These are phyloP conservation scores for Pseudomyrmex cubaensis DNA, from an alignment of 1,140 invertebrate genomes.

Conservation along the genomic window DNA sequence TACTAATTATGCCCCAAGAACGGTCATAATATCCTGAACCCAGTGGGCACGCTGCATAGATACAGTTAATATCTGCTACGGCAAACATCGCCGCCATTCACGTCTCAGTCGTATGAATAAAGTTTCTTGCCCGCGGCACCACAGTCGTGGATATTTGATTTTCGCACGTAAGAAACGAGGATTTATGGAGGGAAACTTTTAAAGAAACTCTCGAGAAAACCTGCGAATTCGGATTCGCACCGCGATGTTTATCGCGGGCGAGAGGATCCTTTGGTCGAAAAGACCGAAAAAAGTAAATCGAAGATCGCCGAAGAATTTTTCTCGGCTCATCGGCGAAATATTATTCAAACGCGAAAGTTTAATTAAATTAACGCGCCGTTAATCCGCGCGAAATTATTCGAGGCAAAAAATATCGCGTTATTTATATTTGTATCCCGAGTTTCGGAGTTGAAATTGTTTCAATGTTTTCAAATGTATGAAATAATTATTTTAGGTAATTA, in stretches of 20 bases:
- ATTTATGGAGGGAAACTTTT: conserved; percentile 2
- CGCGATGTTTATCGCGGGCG: not conserved
- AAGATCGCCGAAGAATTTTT: not conserved
- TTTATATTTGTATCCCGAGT: too few species aligned
- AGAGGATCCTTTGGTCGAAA: too few species aligned
- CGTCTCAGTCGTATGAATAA: conserved; percentile 76
- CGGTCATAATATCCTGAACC: conserved; percentile 82
- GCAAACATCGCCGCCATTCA: conserved; percentile 79
- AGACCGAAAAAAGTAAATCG: too few species aligned
- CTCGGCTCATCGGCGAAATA: too few species aligned
- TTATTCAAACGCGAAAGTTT: too few species aligned
- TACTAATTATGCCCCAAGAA: conserved; percentile 84
- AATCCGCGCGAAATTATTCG: too few species aligned
- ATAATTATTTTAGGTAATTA: too few species aligned
- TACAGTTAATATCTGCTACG: conserved; percentile 83
- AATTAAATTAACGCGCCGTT: too few species aligned
- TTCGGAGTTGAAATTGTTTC: too few species aligned
- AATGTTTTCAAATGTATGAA: too few species aligned
- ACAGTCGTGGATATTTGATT: conserved; percentile 80
- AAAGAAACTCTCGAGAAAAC: conserved; percentile 9
- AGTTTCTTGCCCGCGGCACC: conserved; percentile 71
- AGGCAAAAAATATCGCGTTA: too few species aligned
- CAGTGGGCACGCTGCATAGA: conserved; percentile 76
- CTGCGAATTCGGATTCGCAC: not conserved
- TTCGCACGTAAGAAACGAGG: conserved; percentile 79